Evolutionary conservation across 1,140 invertebrate species (phyloP).

Genomic region (Cylas formicarius): DNA sequence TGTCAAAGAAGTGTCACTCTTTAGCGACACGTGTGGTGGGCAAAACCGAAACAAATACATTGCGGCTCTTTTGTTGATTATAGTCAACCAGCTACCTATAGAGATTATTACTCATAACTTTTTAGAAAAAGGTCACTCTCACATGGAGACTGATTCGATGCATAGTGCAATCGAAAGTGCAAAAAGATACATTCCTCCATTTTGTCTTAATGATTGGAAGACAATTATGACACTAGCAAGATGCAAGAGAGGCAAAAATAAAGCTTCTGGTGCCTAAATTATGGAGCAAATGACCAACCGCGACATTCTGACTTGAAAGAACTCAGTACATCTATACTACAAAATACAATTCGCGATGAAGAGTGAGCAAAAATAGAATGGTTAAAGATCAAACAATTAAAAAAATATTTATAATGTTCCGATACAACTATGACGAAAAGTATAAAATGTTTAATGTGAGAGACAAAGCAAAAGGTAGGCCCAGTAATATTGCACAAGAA

Average conservation of each 20-base stretch:
- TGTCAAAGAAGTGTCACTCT: slow-evolving; percentile 21
- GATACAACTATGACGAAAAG: too few species aligned
- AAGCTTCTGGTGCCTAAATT: too few species aligned
- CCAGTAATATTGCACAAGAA: too few species aligned
- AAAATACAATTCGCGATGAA: too few species aligned
- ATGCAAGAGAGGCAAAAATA: slow-evolving; percentile 13
- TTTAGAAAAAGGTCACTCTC: slow-evolving; percentile 19
- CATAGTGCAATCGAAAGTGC: slow-evolving; percentile 21
- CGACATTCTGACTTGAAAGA: too few species aligned
- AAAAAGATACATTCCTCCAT: slow-evolving; percentile 12
- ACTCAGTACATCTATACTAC: too few species aligned
- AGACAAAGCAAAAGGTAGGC: too few species aligned
- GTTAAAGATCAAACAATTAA: too few species aligned
- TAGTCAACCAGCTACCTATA: slow-evolving; percentile 17
- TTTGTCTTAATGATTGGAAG: slow-evolving; percentile 17
- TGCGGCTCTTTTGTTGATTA: slow-evolving; percentile 15
- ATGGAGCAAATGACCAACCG: too few species aligned
- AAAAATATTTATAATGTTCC: too few species aligned
- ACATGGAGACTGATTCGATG: slow-evolving; percentile 28
- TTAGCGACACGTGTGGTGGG: slow-evolving; percentile 24
- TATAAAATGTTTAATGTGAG: too few species aligned
- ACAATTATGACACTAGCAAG: slow-evolving; percentile 14
- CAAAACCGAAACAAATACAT: slow-evolving; percentile 26
- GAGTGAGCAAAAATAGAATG: too few species aligned
- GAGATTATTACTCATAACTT: slow-evolving; percentile 21